Conservation (phyloP, 2,113 vertebrate species). For the Hippocampus zosterae region DNA sequence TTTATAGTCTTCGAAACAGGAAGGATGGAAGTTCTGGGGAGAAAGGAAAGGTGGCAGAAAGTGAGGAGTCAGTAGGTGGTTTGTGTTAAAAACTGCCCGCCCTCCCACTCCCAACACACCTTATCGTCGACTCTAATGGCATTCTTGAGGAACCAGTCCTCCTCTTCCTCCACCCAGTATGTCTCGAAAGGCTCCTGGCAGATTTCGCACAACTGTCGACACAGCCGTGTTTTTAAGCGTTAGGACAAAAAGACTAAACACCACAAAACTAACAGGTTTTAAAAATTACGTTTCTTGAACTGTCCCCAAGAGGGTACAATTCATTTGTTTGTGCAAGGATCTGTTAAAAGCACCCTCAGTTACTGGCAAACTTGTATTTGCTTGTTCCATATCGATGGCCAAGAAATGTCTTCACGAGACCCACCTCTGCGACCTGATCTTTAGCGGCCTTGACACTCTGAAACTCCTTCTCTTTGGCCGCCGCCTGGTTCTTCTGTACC, state of each 20-base stretch:
- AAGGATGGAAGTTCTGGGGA: conserved; percentile 92
- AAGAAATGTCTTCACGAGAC: background rate
- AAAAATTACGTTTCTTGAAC: no score
- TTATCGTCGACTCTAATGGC: conserved; percentile 91
- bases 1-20: conserved; percentile 97
- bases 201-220: conserved; percentile 87
- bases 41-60: background rate
- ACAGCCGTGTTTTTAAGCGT: no score
- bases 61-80: background rate
- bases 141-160: conserved; percentile 97
- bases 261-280: background rate
- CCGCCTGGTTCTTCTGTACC: conserved; percentile 93
- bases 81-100: no score
- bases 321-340: no score
- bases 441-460: conserved; percentile 90
- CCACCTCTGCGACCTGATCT: conserved; percentile 89
- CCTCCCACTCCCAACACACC: conserved; percentile 60
- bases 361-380: no score
- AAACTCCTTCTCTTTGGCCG: conserved; percentile 92
- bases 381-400: no score
- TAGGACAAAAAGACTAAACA: background rate
- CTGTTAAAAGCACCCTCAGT: no score
- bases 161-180: conserved; percentile 98
- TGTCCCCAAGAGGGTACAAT: background rate
- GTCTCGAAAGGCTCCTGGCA: conserved; percentile 97